Evolutionary conservation across 2,888 invertebrate species (phyloP).

Genomic region (Callyntrura guangdongensis): DNA sequence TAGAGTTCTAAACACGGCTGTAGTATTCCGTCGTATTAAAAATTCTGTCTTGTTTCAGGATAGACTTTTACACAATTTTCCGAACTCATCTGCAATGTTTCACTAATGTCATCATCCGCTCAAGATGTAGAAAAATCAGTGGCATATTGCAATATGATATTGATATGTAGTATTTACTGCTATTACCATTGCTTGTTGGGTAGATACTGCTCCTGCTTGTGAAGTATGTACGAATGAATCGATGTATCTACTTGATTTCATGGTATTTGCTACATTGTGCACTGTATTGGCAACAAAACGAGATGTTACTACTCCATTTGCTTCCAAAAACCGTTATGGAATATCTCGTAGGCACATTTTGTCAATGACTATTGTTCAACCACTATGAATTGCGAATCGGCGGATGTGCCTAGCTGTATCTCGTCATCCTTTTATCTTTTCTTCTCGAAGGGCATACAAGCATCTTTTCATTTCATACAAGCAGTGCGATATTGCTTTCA

Average conservation of each 20-base stretch:
- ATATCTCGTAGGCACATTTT: constrained; percentile 42
- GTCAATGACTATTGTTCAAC: constrained; percentile 66
- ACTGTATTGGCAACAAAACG: too few species aligned
- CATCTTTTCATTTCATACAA: too few species aligned
- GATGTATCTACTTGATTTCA: not conserved
- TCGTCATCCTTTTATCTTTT: constrained; percentile 31
- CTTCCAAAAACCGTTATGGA: not conserved
- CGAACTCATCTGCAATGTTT: too few species aligned
- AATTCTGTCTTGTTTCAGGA: too few species aligned
- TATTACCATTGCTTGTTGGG: not conserved
- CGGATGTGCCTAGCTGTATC: not conserved
- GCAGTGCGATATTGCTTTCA: not conserved
- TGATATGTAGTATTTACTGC: constrained; percentile 1
- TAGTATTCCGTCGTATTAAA: too few species aligned
- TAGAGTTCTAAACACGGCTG: too few species aligned
- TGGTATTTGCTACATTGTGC: not conserved
- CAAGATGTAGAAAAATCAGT: not conserved
- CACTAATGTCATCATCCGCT: not conserved
- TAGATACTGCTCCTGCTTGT: not conserved
- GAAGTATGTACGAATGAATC: not conserved
- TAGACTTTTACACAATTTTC: too few species aligned
- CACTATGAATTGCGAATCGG: constrained; percentile 51
- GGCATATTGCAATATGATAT: not conserved
- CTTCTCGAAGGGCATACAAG: not conserved
- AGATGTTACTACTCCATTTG: not conserved